These are phyloP conservation scores for Rhopalosiphum nymphaeae DNA, from an alignment of 2,888 invertebrate species.

Conservation along the genomic window DNA sequence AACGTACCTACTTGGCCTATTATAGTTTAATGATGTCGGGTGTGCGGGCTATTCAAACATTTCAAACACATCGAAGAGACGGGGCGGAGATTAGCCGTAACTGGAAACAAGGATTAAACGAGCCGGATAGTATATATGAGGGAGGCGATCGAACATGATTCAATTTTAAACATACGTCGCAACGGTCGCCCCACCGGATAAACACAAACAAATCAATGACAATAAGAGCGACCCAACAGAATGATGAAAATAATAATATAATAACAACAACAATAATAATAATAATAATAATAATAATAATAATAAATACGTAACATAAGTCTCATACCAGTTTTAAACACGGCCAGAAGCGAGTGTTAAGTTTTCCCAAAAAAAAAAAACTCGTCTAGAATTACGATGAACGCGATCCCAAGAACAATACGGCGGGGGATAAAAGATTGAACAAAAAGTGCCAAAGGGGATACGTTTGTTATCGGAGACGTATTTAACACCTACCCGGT, in stretches of 20 bases:
- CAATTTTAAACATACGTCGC: slow-evolving; percentile 51
- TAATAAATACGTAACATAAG: slow-evolving; percentile 13
- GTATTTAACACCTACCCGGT: slow-evolving; percentile 61
- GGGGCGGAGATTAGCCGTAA: slow-evolving; percentile 56
- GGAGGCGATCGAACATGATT: slow-evolving; percentile 43
- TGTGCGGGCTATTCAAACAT: slow-evolving; percentile 36
- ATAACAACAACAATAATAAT: slow-evolving; percentile 47
- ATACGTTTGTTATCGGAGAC: slow-evolving; percentile 62
- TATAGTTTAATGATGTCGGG: slow-evolving; percentile 17
- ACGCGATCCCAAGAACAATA: slow-evolving; percentile 53
- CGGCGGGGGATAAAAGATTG: slow-evolving; percentile 51
- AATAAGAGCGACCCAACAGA: slow-evolving; percentile 19
- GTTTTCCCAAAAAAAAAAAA: slow-evolving; percentile 19
- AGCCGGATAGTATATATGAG: slow-evolving; percentile 5
- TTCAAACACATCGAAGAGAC: slow-evolving; percentile 21
- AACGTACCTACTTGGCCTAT: not conserved
- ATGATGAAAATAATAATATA: slow-evolving; percentile 12
- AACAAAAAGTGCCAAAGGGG: slow-evolving; percentile 57
- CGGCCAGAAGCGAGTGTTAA: slow-evolving; percentile 53
- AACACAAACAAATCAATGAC: slow-evolving; percentile 52
- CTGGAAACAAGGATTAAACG: slow-evolving; percentile 62
- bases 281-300: slow-evolving; percentile 30
- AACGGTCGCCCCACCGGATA: slow-evolving; percentile 7
- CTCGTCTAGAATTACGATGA: slow-evolving; percentile 63
- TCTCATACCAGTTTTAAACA: slow-evolving; percentile 55